Evolutionary conservation across 2,113 vertebrate genomes (phyloP).

Genomic region (Lophotis ruficrista): DNA sequence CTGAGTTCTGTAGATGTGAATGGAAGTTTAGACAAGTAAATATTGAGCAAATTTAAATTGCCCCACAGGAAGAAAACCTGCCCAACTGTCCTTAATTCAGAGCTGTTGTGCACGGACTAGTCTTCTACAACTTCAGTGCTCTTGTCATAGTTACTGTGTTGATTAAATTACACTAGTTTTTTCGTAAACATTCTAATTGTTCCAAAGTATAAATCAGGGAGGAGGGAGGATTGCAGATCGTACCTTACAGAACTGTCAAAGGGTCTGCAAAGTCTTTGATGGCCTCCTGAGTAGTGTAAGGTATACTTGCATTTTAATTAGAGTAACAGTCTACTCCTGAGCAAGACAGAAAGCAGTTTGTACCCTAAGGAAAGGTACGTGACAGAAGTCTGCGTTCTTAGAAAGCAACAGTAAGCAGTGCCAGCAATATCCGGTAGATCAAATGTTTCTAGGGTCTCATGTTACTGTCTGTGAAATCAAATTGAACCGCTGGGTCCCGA

Average conservation of each 20-base stretch:
- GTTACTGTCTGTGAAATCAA: constrained; percentile 44
- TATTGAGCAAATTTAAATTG: background rate
- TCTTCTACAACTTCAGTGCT: background rate
- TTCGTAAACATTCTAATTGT: background rate
- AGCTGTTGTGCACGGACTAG: background rate
- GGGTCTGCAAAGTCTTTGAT: background rate
- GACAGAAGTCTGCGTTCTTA: background rate
- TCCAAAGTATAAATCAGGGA: background rate
- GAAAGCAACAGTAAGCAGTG: constrained; percentile 12
- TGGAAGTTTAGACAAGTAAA: background rate
- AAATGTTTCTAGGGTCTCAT: background rate
- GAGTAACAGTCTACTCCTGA: background rate
- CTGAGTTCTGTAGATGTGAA: background rate
- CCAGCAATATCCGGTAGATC: background rate
- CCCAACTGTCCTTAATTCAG: background rate
- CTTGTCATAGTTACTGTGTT: background rate
- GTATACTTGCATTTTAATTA: background rate
- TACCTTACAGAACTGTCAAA: background rate
- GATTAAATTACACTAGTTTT: background rate
- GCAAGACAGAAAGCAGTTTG: background rate
- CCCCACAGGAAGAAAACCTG: background rate
- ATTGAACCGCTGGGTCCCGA: background rate
- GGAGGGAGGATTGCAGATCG: background rate
- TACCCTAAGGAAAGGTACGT: background rate
- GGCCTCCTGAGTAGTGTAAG: background rate